Evolutionary conservation across 2,888 invertebrate species (phyloP).

Genomic region (Callyntrura sp.): DNA sequence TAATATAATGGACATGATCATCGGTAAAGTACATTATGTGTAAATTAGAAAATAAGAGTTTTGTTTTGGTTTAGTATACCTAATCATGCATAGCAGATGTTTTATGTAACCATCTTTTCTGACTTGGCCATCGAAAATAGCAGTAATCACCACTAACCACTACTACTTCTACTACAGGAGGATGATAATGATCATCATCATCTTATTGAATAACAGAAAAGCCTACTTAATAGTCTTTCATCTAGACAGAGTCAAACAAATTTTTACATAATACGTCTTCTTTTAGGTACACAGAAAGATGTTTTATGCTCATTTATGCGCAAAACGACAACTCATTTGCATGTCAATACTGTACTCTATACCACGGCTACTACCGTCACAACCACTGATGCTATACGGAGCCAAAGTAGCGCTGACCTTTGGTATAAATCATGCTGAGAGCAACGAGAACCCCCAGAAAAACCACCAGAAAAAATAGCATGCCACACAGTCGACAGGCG

Average conservation of each 20-base stretch:
- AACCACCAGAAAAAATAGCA: constrained; percentile 83
- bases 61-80: constrained; percentile 25
- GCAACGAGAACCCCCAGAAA: constrained; percentile 84
- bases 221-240: background rate
- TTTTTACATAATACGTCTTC: background rate
- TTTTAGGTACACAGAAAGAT: background rate
- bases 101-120: constrained; percentile 53
- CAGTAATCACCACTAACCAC: constrained; percentile 37
- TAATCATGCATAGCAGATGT: constrained; percentile 6
- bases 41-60: background rate
- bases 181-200: background rate
- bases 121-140: constrained; percentile 67
- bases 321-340: background rate
- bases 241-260: background rate
- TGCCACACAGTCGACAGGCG: constrained; percentile 82
- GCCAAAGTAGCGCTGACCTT: constrained; percentile 83
- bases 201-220: constrained; percentile 64
- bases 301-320: constrained; percentile 7
- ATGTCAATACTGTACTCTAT: constrained; percentile 2
- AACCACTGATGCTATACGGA: constrained; percentile 77
- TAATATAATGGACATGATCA: background rate
- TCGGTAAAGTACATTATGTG: background rate
- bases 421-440: constrained; percentile 83
- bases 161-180: too few species aligned
- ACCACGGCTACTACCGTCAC: background rate